phyloP scores from a whole-genome alignment of 2,113 vertebrate species.

The Lophochroa leadbeateri region DNA sequence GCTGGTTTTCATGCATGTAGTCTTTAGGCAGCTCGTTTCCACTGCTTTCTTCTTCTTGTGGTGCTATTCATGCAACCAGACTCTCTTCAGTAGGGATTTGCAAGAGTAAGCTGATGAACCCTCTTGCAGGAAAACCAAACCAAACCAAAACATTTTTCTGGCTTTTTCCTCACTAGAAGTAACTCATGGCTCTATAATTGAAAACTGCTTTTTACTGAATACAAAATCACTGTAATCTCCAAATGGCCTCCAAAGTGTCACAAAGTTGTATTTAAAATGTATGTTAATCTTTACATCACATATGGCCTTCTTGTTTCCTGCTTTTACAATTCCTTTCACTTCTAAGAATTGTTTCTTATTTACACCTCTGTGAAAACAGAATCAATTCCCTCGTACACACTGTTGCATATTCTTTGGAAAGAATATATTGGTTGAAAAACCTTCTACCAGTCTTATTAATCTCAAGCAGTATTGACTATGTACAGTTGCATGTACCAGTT shows the following conservation, averaged over 20 bases:
- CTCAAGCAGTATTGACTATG: slow-evolving; percentile 49
- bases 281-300: slow-evolving; percentile 29
- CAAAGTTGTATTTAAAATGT: slow-evolving; percentile 18
- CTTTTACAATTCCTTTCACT: not conserved
- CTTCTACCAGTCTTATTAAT: slow-evolving; percentile 56
- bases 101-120: not conserved
- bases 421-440: slow-evolving; percentile 46
- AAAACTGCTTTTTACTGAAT: slow-evolving; percentile 31
- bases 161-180: not conserved
- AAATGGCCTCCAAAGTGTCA: slow-evolving; percentile 32
- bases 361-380: slow-evolving; percentile 34
- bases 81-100: not conserved
- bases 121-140: not conserved
- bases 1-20: not conserved
- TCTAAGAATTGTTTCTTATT: slow-evolving; percentile 23
- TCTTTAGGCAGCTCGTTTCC: not conserved
- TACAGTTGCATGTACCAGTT: slow-evolving; percentile 33
- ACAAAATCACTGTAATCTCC: slow-evolving; percentile 10
- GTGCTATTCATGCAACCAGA: not conserved
- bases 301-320: not conserved
- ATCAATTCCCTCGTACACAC: not conserved
- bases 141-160: not conserved
- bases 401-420: slow-evolving; percentile 36
- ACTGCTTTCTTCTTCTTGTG: not conserved
- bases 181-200: not conserved